These are phyloP conservation scores for Python bivittatus DNA, from an alignment of 2,113 vertebrate species.

Conservation along the genomic window DNA sequence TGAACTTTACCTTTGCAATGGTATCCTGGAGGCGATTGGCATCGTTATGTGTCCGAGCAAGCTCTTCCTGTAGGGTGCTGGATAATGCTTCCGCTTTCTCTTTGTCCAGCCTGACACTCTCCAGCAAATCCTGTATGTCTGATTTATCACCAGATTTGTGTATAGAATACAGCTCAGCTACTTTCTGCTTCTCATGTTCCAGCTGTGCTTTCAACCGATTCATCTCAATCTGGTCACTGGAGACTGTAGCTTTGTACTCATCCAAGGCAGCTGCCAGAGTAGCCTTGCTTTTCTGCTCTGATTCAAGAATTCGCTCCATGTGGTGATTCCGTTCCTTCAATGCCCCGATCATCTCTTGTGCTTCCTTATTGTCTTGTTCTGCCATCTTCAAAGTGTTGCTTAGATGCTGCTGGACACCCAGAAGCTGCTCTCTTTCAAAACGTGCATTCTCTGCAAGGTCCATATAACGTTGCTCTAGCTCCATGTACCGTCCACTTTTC, in stretches of 20 bases:
- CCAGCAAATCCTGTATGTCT: conserved; percentile 90
- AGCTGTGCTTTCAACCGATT: conserved; percentile 85
- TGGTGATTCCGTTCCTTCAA: conserved; percentile 93
- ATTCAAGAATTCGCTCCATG: conserved; percentile 90
- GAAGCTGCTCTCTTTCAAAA: conserved; percentile 91
- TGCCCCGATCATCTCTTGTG: conserved; percentile 89
- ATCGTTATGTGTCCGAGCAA: conserved; percentile 84
- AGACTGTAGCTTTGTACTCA: conserved; percentile 84
- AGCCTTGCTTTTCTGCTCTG: conserved; percentile 83
- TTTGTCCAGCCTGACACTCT: conserved; percentile 87
- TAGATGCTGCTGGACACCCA: conserved; percentile 94
- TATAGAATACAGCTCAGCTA: conserved; percentile 89
- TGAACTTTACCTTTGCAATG: conserved; percentile 82
- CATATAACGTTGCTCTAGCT: conserved; percentile 91
- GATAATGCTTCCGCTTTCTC: conserved; percentile 89
- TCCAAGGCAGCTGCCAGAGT: conserved; percentile 81
- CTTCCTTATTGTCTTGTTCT: conserved; percentile 94
- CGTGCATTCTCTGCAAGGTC: conserved; percentile 89
- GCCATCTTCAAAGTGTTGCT: conserved; percentile 96
- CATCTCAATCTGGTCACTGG: conserved; percentile 87
- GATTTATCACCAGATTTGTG: conserved; percentile 89
- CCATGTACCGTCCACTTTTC: conserved; percentile 92
- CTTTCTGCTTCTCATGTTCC: conserved; percentile 91
- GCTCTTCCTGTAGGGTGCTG: conserved; percentile 82
- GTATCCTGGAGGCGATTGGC: conserved; percentile 84